Percentiles rank a stretch among this genome's conserved stretches.
These are phyloP conservation scores for Austrolebias charrua DNA, from an alignment of 2,797 vertebrate genomes.

Conservation along the genomic window DNA sequence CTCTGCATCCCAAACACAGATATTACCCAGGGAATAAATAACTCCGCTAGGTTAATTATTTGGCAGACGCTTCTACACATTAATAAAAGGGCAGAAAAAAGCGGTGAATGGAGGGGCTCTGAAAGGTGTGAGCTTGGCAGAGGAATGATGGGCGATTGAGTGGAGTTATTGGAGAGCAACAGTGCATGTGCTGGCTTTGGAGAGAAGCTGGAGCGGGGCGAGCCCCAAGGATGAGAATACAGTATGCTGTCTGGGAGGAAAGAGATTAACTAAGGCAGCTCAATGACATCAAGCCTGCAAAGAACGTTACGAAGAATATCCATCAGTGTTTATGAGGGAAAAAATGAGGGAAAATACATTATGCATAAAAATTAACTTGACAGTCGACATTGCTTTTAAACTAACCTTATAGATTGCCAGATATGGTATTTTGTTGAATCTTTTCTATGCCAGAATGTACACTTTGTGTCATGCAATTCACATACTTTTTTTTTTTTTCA, in stretches of 20 bases:
- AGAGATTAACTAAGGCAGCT: conserved; percentile 71
- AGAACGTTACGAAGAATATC: conserved; percentile 69
- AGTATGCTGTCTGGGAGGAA: conserved; percentile 68
- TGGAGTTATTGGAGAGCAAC: conserved; percentile 74
- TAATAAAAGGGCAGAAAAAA: conserved; percentile 70
- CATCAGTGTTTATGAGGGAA: conserved; percentile 52
- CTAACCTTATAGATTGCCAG: neutral
- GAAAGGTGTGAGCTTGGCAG: conserved; percentile 40
- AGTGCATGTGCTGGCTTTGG: conserved; percentile 69
- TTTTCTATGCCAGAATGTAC: too few species aligned
- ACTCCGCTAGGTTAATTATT: conserved; percentile 79
- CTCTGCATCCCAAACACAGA: conserved; percentile 65
- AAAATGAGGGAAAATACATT: conserved; percentile 25
- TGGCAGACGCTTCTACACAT: conserved; percentile 66
- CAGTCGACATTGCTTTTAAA: too few species aligned
- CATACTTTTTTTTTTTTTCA: conserved; percentile 17
- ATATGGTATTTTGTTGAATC: conserved; percentile 11
- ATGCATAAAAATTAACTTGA: conserved; percentile 34
- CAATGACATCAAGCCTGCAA: conserved; percentile 67
- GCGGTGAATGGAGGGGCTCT: conserved; percentile 43
- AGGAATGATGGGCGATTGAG: conserved; percentile 69
- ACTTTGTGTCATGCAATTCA: conserved; percentile 17
- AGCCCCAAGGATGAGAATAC: conserved; percentile 68
- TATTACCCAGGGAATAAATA: conserved; percentile 76
- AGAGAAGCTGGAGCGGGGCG: conserved; percentile 64